phyloP scores from a whole-genome alignment of 23 tunicate genomes.

The Phallusia fumigata region DNA sequence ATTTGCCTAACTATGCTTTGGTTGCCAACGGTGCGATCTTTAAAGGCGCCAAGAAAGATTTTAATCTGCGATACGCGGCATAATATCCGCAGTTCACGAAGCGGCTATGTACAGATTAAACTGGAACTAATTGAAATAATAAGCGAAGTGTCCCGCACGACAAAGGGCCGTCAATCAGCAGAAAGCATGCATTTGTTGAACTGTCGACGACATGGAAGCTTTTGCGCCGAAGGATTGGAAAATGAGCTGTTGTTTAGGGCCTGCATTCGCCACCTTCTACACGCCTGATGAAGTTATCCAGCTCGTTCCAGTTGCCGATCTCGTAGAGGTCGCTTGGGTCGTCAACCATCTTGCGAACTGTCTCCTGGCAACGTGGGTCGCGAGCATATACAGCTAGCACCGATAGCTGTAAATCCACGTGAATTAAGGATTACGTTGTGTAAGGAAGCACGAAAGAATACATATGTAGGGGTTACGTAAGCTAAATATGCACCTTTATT shows the following conservation, averaged over 20 bases:
- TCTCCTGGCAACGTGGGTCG: constrained; percentile 73
- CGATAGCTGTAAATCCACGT: constrained; percentile 52
- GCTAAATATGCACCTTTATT: constrained; percentile 80
- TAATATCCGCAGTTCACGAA: too few relatives aligned
- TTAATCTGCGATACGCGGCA: too few relatives aligned
- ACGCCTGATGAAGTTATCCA: constrained; percentile 52
- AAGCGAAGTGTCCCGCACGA: background rate
- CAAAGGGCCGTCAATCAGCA: background rate
- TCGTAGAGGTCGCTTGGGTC: constrained; percentile 64
- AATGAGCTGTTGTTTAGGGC: background rate
- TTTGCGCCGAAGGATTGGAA: background rate
- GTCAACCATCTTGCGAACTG: constrained; percentile 69
- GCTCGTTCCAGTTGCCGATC: constrained; percentile 61
- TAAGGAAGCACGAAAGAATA: background rate
- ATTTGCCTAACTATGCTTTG: background rate
- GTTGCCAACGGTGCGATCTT: background rate
- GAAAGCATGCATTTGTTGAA: background rate
- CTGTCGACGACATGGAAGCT: background rate
- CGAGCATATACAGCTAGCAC: constrained; percentile 72
- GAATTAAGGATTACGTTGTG: too few relatives aligned
- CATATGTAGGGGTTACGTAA: background rate
- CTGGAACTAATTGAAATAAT: constrained; percentile 3
- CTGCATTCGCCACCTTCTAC: constrained; percentile 49
- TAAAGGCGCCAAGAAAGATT: background rate
- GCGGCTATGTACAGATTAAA: constrained; percentile 1